Conservation (phyloP, 2,797 vertebrate genomes). For the Falco berigora region DNA sequence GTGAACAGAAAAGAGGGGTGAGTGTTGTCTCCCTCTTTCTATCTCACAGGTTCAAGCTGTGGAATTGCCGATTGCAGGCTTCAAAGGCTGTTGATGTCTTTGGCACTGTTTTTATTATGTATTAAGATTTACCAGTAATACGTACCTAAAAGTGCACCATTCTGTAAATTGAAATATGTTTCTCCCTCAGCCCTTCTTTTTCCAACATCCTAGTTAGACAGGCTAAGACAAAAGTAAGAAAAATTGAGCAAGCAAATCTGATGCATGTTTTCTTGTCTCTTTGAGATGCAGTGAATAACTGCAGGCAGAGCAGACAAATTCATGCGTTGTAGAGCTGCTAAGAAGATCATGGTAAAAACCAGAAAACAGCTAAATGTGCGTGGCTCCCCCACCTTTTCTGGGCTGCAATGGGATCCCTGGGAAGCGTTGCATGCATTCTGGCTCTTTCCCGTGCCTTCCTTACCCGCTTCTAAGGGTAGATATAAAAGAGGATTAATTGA, state of each 20-base stretch:
- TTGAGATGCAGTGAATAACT: neutral
- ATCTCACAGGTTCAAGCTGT: neutral
- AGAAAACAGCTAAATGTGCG: neutral
- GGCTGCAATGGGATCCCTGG: neutral
- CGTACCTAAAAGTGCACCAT: neutral
- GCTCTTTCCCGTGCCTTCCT: neutral
- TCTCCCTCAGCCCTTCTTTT: neutral
- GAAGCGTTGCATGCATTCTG: neutral
- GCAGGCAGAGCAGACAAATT: neutral
- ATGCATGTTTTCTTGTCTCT: neutral
- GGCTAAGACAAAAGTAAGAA: neutral
- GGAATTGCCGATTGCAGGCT: neutral
- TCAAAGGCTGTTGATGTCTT: neutral
- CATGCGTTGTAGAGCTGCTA: constrained; percentile 1
- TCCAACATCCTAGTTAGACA: neutral
- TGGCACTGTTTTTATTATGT: neutral
- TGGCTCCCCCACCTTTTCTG: neutral
- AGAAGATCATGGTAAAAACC: constrained; percentile 20
- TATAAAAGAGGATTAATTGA: constrained; percentile 46
- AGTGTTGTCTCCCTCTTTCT: neutral
- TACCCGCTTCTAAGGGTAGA: neutral
- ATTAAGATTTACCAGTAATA: neutral
- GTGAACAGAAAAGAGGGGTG: neutral
- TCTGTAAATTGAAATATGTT: neutral
- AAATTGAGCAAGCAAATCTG: neutral